phyloP scores from a whole-genome alignment of 2,797 vertebrate species.

The Galaxias olidus region DNA sequence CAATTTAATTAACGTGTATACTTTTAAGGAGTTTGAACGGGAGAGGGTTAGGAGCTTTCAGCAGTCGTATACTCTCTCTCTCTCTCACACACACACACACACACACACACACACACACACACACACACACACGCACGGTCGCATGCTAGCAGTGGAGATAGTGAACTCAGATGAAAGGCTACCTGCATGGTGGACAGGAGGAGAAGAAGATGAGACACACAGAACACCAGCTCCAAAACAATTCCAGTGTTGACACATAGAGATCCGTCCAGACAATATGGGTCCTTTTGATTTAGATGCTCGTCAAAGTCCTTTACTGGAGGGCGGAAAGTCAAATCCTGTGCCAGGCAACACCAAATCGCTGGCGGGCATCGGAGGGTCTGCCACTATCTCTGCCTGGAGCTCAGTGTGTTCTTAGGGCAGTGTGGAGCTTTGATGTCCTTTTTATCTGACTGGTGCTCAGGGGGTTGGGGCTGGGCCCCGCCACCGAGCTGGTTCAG shows the following conservation, averaged over 20 bases:
- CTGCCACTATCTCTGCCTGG: slow-evolving; percentile 66
- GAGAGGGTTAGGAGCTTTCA: no score
- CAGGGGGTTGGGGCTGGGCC: background rate
- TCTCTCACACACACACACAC: no score
- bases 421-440: slow-evolving; percentile 68
- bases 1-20: no score
- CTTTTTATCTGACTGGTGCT: slow-evolving; percentile 53
- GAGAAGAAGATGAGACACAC: slow-evolving; percentile 68
- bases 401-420: slow-evolving; percentile 49
- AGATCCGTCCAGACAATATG: slow-evolving; percentile 72
- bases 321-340: slow-evolving; percentile 58
- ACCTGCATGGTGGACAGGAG: slow-evolving; percentile 75
- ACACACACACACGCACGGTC: slow-evolving; percentile 31
- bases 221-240: slow-evolving; percentile 76
- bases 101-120: no score
- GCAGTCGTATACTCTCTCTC: no score
- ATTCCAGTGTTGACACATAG: slow-evolving; percentile 72
- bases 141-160: slow-evolving; percentile 79
- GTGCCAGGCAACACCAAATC: slow-evolving; percentile 62
- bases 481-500: no score
- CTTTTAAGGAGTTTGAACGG: no score
- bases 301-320: slow-evolving; percentile 75
- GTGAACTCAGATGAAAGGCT: slow-evolving; percentile 76
- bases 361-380: slow-evolving; percentile 69
- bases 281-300: slow-evolving; percentile 70